These are phyloP conservation scores for Lepus townsendii DNA, from an alignment of 2,797 vertebrate genomes.

Conservation along the genomic window DNA sequence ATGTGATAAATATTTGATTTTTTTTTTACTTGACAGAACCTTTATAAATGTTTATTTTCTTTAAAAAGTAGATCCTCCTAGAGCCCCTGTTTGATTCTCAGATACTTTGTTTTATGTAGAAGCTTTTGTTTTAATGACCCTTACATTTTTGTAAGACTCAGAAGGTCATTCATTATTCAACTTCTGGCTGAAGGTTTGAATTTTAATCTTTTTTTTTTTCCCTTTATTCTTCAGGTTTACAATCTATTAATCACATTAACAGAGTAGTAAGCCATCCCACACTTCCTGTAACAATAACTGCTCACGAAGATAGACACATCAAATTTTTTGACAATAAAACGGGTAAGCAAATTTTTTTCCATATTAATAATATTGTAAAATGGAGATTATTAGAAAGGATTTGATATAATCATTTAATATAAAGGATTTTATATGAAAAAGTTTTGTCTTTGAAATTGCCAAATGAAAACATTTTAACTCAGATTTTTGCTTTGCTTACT, in stretches of 20 bases:
- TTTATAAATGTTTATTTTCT: neutral
- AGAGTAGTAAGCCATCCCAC: constrained; percentile 98
- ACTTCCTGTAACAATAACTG: constrained; percentile 98
- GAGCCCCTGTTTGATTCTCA: neutral
- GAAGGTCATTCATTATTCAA: neutral
- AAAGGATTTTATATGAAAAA: neutral
- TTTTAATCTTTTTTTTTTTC: constrained; percentile 38
- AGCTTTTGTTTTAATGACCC: neutral
- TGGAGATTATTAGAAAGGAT: constrained; percentile 29
- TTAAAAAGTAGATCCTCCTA: neutral
- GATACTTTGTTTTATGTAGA: constrained; percentile 29
- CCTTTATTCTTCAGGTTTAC: constrained; percentile 89
- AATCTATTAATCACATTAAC: constrained; percentile 95
- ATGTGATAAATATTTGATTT: neutral
- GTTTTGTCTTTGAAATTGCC: constrained; percentile 33
- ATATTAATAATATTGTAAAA: constrained; percentile 47
- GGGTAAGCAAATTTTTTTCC: constrained; percentile 90
- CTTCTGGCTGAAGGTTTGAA: constrained; percentile 38
- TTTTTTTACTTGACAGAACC: too few relatives aligned
- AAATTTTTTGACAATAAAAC: constrained; percentile 99
- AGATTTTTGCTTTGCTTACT: constrained; percentile 61
- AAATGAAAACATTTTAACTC: constrained; percentile 46
- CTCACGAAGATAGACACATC: constrained; percentile 98
- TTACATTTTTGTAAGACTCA: constrained; percentile 14
- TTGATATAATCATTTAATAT: neutral